Percentiles rank a stretch among this genome's conserved stretches.
Evolutionary conservation across 2,797 vertebrate genomes (phyloP).

Genomic region (Coilia nasus): DNA sequence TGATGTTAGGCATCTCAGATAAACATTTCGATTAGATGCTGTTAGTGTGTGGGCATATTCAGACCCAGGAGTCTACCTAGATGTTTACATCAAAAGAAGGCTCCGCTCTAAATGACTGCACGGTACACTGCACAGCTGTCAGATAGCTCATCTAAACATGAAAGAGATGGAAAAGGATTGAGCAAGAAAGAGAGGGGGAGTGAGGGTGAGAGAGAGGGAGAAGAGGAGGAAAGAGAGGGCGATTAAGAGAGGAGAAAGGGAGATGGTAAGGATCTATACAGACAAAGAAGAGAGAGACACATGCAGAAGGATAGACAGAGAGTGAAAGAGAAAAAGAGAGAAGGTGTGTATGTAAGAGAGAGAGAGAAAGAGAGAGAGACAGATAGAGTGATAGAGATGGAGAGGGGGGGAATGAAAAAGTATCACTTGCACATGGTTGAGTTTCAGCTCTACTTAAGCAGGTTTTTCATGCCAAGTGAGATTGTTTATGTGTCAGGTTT

Average conservation of each 20-base stretch:
- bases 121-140: not conserved
- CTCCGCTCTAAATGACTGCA: not conserved
- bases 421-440: not conserved
- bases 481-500: conserved; percentile 24
- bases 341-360: not conserved
- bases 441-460: not conserved
- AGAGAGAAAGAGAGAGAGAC: not conserved
- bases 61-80: not conserved
- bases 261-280: too few species aligned
- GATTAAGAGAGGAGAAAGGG: too few species aligned
- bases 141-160: not conserved
- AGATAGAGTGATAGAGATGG: not conserved
- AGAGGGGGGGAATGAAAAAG: not conserved
- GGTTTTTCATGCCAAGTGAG: not conserved
- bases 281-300: too few species aligned
- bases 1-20: not conserved
- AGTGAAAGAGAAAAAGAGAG: not conserved
- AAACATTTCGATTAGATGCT: not conserved
- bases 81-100: not conserved
- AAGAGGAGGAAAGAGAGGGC: too few species aligned
- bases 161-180: not conserved
- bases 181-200: too few species aligned
- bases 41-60: not conserved
- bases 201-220: too few species aligned
- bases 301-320: too few species aligned